Base-by-base conservation (phyloP, 2,888 invertebrate species). In the Aphrophora alni region DNA sequence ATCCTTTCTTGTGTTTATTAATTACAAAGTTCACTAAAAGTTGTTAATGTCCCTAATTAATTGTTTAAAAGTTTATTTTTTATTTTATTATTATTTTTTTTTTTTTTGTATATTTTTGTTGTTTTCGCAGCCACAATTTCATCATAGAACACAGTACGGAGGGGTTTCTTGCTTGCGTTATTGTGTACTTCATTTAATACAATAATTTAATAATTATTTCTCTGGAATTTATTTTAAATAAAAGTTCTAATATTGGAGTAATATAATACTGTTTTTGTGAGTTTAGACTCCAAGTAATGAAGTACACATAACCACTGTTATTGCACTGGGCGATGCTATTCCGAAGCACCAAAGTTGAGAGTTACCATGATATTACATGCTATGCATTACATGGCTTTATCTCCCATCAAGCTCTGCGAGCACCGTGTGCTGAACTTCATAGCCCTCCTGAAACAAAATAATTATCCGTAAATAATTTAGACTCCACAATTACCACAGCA, bases 221-320 rank as follows among this genome's bases (percentile, higher is more conserved):
- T 59, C 59, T 59, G 59, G 59, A 59, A 59, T 59, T 59, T 21
- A 59, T 59, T 59, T 59, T 59, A 59, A 59, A 59, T 59, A 59
- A 59, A 59, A 14, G 59, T 59, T 59, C 59, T 59, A 21, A 21
- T 21, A 21, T 59, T 59, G 59, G 59, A 59, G 59, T 59, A 59
- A 14, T 21, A 21, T 59, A 59, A 59, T 59, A 59, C 59, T 59
- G 59, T 59, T 59, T 59, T 59, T 59, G 5, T 59, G n/a, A 59
- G 59, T 59, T 59, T 59, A 59, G 59, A 59, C 59, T 59, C 59
- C 59, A 59, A 59, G 21, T 59, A 59, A 59, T 21, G 59, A 59
- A 59, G 59, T 59, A 59, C 59, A 59, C 59, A 59, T 59, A 21
- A 59, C 38, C 78, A 79, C 78, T 79, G 78, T 79, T 79, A 79